phyloP scores from a whole-genome alignment of 2,113 vertebrate species.

The Meriones unguiculatus region DNA sequence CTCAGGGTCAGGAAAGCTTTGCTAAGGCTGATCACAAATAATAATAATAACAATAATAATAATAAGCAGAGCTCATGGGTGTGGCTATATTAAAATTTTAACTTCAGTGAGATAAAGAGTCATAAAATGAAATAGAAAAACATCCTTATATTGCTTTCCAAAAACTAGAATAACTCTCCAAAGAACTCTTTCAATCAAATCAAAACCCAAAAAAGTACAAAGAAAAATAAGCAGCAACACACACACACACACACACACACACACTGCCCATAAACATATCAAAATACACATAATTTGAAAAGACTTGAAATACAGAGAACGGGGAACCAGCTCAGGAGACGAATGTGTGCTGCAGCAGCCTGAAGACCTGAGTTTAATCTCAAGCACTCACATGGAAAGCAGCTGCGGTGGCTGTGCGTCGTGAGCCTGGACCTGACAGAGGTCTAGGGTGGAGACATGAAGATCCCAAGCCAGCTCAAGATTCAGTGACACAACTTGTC shows the following conservation, averaged over 20 bases:
- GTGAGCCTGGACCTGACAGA: neutral
- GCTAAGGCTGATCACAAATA: conserved; percentile 13
- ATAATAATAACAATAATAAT: conserved; percentile 1
- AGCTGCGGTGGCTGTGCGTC: neutral
- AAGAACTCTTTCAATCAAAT: conserved; percentile 41
- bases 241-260: neutral
- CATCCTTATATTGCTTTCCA: conserved; percentile 1
- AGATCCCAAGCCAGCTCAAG: neutral
- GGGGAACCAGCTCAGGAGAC: neutral
- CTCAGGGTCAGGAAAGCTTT: neutral
- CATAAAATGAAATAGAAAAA: conserved; percentile 62
- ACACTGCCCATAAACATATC: neutral
- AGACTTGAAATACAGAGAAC: neutral
- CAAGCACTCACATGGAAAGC: neutral
- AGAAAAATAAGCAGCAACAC: neutral
- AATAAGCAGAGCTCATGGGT: neutral
- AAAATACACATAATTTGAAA: neutral
- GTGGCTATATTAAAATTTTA: conserved; percentile 38
- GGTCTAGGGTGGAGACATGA: neutral
- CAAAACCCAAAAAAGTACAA: conserved; percentile 37
- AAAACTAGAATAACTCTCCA: neutral
- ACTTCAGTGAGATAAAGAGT: conserved; percentile 12
- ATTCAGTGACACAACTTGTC: neutral
- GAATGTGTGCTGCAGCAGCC: neutral
- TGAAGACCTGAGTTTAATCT: neutral